Evolutionary conservation across 2,113 vertebrate species (phyloP).

Genomic region (Cyanocitta stelleri): DNA sequence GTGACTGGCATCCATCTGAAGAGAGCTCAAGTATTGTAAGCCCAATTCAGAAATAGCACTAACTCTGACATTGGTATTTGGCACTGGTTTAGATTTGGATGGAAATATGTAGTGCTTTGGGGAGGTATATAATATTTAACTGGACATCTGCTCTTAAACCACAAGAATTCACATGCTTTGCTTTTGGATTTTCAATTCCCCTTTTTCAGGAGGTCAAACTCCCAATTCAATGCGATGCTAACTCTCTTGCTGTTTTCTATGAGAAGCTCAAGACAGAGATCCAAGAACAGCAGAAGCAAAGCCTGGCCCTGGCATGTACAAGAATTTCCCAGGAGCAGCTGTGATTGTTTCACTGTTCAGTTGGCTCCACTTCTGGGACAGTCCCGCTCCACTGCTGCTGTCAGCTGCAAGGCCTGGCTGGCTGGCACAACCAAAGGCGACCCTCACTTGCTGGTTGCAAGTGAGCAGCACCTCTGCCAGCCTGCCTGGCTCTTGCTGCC

Average conservation of each 20-base stretch:
- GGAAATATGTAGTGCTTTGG: background rate
- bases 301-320: background rate
- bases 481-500: background rate
- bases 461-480: background rate
- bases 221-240: background rate
- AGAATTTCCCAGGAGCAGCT: background rate
- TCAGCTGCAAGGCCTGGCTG: background rate
- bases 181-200: background rate
- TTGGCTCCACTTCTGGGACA: background rate
- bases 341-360: background rate
- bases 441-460: background rate
- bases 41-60: background rate
- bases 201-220: background rate
- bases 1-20: background rate
- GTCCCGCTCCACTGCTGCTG: background rate
- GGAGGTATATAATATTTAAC: background rate
- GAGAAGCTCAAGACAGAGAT: background rate
- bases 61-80: background rate
- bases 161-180: background rate
- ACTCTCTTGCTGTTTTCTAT: background rate
- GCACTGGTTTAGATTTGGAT: background rate
- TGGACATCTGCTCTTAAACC: background rate
- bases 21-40: background rate
- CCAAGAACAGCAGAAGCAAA: constrained; percentile 17
- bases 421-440: rapidly evolving